phyloP scores from a whole-genome alignment of 2,113 vertebrate genomes.

The Glaucomys volans region DNA sequence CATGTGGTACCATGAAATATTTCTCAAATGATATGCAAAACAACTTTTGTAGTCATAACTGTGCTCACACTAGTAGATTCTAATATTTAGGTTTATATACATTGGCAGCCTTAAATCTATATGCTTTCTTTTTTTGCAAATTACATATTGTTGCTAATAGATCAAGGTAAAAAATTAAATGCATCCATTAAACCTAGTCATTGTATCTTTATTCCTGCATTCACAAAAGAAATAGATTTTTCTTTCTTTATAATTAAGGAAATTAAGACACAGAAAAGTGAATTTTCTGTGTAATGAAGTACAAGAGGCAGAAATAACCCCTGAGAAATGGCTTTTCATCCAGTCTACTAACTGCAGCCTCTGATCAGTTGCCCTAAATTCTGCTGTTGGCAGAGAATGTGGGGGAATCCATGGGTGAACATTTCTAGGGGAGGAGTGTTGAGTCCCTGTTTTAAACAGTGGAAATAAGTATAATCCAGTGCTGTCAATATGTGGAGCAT shows the following conservation, averaged over 20 bases:
- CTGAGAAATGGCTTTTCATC: background rate
- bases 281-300: constrained; percentile 48
- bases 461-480: background rate
- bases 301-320: constrained; percentile 17
- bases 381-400: background rate
- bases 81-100: background rate
- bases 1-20: background rate
- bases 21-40: background rate
- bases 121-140: background rate
- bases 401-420: background rate
- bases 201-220: constrained; percentile 1
- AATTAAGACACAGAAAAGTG: constrained; percentile 63
- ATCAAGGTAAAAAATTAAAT: constrained; percentile 42
- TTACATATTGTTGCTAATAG: background rate
- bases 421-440: background rate
- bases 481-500: background rate
- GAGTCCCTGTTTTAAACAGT: background rate
- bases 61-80: background rate
- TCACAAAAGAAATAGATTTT: constrained; percentile 50
- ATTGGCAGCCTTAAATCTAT: background rate
- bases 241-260: constrained; percentile 46
- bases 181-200: constrained; percentile 50
- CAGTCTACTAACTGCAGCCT: background rate
- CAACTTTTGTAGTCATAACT: background rate
- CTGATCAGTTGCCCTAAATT: background rate